phyloP scores from a whole-genome alignment of 2,888 invertebrate species.

The Leucophenga maculata region DNA sequence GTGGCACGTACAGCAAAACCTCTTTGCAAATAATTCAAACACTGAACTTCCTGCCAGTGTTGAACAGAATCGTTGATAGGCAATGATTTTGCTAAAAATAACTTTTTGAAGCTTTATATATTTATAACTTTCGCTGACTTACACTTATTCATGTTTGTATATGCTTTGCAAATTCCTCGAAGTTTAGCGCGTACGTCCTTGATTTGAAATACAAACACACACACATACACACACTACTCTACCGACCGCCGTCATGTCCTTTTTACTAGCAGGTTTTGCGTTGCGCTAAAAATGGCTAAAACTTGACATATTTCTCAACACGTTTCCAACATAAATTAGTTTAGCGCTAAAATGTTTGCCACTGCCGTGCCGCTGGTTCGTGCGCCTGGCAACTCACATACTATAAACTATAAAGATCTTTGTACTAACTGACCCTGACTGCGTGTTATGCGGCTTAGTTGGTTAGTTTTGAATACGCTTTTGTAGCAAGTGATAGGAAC shows the following conservation, averaged over 20 bases:
- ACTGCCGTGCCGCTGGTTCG: not conserved
- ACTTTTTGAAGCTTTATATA: not conserved
- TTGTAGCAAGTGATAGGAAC: no score
- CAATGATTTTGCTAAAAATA: slow-evolving; percentile 14
- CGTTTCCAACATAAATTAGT: slow-evolving; percentile 54
- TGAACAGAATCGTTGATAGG: slow-evolving; percentile 6
- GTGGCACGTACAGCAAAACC: not conserved
- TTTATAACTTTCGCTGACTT: not conserved
- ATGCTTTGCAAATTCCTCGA: not conserved
- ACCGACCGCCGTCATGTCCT: not conserved
- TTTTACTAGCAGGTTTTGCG: not conserved
- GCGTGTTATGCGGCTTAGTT: not conserved
- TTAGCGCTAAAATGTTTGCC: slow-evolving; percentile 17
- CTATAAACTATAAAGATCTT: not conserved
- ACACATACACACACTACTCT: no score
- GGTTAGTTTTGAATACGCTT: not conserved
- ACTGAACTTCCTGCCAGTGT: not conserved
- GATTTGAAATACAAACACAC: not conserved
- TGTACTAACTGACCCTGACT: not conserved
- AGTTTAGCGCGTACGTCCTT: slow-evolving; percentile 1
- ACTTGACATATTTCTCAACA: slow-evolving; percentile 45
- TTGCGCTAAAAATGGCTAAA: slow-evolving; percentile 10
- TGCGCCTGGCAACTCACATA: not conserved
- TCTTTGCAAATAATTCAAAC: no score
- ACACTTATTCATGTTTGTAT: no score